Evolutionary conservation across 2,113 vertebrate species (phyloP).

Genomic region (Calidris pygmaea): DNA sequence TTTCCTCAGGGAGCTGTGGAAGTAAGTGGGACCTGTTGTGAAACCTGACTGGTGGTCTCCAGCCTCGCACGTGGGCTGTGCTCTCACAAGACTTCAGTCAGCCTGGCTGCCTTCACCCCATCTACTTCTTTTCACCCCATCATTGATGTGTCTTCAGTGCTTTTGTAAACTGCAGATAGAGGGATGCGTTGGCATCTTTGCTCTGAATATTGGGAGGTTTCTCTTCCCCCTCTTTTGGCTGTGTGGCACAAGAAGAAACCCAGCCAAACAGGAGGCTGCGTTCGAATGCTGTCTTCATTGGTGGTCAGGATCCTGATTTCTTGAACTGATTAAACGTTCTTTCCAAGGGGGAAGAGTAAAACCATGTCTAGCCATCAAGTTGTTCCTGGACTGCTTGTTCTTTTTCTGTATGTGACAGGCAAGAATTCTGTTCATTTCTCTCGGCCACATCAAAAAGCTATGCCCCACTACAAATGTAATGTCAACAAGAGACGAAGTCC

Average conservation of each 20-base stretch:
- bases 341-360: not conserved
- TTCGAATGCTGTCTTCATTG: not conserved
- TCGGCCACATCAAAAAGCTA: not conserved
- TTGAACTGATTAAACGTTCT: not conserved
- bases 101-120: not conserved
- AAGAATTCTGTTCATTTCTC: not conserved
- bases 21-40: not conserved
- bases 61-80: not conserved
- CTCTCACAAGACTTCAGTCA: not conserved
- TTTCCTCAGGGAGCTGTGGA: not conserved
- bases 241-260: not conserved
- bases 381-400: not conserved
- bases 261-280: not conserved
- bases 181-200: not conserved
- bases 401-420: not conserved
- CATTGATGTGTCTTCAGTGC: not conserved
- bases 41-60: not conserved
- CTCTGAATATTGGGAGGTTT: not conserved
- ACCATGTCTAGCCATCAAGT: not conserved
- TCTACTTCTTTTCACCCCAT: not conserved
- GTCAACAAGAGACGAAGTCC: not conserved
- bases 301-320: not conserved
- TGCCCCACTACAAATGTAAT: not conserved
- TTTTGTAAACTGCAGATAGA: not conserved
- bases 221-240: not conserved